Evolutionary conservation across 2,797 vertebrate genomes (phyloP).

Genomic region (Takifugu rubripes): DNA sequence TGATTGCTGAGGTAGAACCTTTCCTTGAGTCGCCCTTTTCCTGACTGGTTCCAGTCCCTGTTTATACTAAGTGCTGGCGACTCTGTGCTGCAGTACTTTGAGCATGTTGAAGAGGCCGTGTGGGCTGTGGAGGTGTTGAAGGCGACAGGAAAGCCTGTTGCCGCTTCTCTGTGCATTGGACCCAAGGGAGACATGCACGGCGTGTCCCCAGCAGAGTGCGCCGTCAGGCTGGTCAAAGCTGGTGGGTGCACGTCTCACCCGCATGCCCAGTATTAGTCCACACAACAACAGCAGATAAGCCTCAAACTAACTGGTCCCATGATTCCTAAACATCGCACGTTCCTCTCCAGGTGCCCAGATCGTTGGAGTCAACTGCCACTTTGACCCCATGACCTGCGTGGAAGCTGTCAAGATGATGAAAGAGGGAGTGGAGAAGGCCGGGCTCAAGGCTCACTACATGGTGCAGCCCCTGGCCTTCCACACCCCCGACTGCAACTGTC

Average conservation of each 20-base stretch:
- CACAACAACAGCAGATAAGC: not conserved
- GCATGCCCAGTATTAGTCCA: not conserved
- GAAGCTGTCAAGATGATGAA: conserved; percentile 80
- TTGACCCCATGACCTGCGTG: conserved; percentile 86
- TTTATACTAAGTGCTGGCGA: not conserved
- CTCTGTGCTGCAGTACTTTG: conserved; percentile 86
- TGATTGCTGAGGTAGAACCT: conserved; percentile 89
- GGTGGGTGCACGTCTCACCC: conserved; percentile 67
- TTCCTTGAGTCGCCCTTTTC: not conserved
- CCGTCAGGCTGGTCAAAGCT: conserved; percentile 87
- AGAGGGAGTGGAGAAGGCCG: conserved; percentile 84
- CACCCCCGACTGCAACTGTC: conserved; percentile 85
- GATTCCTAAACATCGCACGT: conserved; percentile 7
- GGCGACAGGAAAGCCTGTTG: conserved; percentile 87
- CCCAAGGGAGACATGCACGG: conserved; percentile 92
- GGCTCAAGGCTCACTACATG: conserved; percentile 90
- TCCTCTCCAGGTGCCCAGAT: conserved; percentile 84
- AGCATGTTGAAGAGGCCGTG: conserved; percentile 94
- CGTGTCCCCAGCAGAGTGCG: conserved; percentile 84
- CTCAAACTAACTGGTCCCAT: conserved; percentile 12
- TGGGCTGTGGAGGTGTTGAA: conserved; percentile 94
- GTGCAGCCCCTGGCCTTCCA: conserved; percentile 81
- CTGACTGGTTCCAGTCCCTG: not conserved
- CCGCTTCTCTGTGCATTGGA: conserved; percentile 89
- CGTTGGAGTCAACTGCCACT: conserved; percentile 94